Evolutionary conservation across 1,140 invertebrate species (phyloP).

Genomic region (Drosophila bocki): DNA sequence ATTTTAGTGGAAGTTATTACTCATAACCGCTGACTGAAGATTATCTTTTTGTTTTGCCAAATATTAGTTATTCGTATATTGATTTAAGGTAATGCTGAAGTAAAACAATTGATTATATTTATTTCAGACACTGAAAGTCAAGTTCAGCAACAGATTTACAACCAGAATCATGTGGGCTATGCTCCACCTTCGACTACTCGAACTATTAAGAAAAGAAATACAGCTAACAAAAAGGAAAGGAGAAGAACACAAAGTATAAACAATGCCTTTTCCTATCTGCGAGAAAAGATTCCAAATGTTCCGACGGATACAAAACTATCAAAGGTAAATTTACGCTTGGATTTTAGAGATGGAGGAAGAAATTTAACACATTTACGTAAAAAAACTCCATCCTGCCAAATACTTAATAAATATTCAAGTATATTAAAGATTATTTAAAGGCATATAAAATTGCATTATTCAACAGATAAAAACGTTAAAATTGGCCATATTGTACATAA

Average conservation of each 20-base stretch:
- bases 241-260: constrained; percentile 97
- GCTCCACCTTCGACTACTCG: constrained; percentile 86
- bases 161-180: constrained; percentile 42
- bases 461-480: constrained; percentile 94
- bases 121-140: constrained; percentile 60
- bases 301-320: constrained; percentile 97
- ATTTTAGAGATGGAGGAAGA: too few species aligned
- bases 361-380: neutral
- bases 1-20: neutral
- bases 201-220: constrained; percentile 90
- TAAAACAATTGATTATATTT: neutral
- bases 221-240: constrained; percentile 97
- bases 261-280: constrained; percentile 95
- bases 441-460: constrained; percentile 4
- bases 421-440: too few species aligned
- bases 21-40: too few species aligned
- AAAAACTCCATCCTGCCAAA: neutral
- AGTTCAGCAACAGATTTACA: constrained; percentile 47
- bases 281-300: constrained; percentile 98
- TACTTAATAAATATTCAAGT: too few species aligned
- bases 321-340: constrained; percentile 87
- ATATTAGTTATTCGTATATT: neutral
- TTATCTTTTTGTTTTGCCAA: neutral
- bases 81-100: neutral
- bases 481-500: constrained; percentile 96